Conservation (phyloP, 1,140 invertebrate species). For the Drosophila saltans region DNA sequence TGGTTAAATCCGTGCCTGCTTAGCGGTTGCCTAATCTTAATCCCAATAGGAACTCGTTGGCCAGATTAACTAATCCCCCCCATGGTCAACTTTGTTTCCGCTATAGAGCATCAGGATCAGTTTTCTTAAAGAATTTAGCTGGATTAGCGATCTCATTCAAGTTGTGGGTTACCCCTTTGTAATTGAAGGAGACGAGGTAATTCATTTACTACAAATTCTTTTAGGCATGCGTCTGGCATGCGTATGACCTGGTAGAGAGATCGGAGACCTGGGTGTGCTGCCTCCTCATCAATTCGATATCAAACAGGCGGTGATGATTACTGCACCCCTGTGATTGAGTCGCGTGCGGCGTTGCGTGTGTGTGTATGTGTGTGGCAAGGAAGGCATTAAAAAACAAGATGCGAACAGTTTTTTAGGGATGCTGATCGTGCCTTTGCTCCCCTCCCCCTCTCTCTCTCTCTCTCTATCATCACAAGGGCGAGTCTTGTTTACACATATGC, state of each 20-base stretch:
- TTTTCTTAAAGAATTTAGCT: conserved; percentile 44
- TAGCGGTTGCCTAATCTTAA: conserved; percentile 66
- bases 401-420: conserved; percentile 50
- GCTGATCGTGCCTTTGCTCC: conserved; percentile 29
- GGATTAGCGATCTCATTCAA: conserved; percentile 57
- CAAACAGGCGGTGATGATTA: conserved; percentile 40
- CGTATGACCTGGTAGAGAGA: conserved; percentile 18
- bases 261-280: conserved; percentile 15
- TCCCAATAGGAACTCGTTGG: conserved; percentile 53
- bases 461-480: conserved; percentile 16
- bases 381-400: conserved; percentile 37
- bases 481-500: conserved; percentile 29
- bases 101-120: neutral
- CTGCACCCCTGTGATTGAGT: conserved; percentile 28
- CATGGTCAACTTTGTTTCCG: conserved; percentile 7
- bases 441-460: neutral
- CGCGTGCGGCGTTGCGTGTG: conserved; percentile 12
- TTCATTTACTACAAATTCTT: neutral
- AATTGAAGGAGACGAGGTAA: neutral
- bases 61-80: conserved; percentile 49
- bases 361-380: conserved; percentile 5
- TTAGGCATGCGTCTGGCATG: conserved; percentile 36
- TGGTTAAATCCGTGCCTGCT: conserved; percentile 46
- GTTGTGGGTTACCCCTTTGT: conserved; percentile 37
- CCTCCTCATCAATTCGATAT: conserved; percentile 65